Conservation (phyloP, 2,113 vertebrate species). For the Oncorhynchus nerka region DNA sequence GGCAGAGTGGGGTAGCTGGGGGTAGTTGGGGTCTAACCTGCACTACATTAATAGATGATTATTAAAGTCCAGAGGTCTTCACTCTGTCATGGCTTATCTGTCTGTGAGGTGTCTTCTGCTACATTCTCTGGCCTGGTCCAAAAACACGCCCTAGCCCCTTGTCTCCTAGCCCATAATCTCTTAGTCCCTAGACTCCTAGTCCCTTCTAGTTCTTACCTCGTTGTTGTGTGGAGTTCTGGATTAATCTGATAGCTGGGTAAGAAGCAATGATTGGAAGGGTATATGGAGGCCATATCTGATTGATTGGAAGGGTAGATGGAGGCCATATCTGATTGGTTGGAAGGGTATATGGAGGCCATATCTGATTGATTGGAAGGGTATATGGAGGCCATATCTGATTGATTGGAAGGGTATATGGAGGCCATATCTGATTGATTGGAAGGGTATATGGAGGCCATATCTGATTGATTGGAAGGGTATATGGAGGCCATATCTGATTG, state of each 20-base stretch:
- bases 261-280: background rate
- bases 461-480: no score
- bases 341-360: no score
- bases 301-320: no score
- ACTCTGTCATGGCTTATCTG: background rate
- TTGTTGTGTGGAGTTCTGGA: background rate
- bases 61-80: background rate
- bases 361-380: background rate
- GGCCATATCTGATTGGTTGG: no score
- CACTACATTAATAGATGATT: background rate
- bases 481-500: no score
- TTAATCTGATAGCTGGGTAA: background rate
- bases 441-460: no score
- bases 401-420: no score
- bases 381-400: no score
- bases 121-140: conserved; percentile 30
- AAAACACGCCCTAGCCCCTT: background rate
- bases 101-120: conserved; percentile 37
- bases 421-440: no score
- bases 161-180: background rate
- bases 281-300: no score
- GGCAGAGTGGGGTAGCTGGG: no score
- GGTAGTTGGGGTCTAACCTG: no score
- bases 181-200: background rate
- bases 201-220: background rate